Conservation (phyloP, 1,140 invertebrate species). For the Gonatopus flavifemur region DNA sequence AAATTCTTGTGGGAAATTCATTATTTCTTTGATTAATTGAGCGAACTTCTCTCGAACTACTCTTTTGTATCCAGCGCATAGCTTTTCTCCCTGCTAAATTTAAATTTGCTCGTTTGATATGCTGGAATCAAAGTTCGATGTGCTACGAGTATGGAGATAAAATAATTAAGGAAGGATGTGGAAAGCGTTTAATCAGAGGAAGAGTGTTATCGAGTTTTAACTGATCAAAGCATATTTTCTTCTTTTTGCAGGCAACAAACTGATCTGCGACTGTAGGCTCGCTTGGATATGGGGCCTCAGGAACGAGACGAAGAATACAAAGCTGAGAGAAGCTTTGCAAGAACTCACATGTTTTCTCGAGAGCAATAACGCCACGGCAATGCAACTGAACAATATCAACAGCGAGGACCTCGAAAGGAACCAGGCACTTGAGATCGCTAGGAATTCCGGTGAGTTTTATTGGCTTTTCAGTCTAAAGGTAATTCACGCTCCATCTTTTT, state of each 20-base stretch:
- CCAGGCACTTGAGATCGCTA: conserved; percentile 35
- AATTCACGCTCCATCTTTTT: too few species aligned
- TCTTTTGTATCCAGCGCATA: too few species aligned
- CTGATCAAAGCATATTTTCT: conserved; percentile 1
- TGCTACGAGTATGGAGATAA: too few species aligned
- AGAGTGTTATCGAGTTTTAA: neutral
- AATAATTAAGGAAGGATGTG: conserved; percentile 10
- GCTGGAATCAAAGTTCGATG: too few species aligned
- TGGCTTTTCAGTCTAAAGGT: too few species aligned
- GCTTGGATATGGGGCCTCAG: conserved; percentile 73
- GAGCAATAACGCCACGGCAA: conserved; percentile 37
- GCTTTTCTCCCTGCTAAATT: too few species aligned
- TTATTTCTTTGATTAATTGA: neutral
- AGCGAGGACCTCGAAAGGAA: conserved; percentile 39
- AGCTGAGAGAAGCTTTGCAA: conserved; percentile 67
- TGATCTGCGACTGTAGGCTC: conserved; percentile 77
- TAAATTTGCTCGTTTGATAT: too few species aligned
- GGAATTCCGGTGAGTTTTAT: conserved; percentile 39
- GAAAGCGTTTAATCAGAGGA: neutral
- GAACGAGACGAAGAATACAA: conserved; percentile 71
- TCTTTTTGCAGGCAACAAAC: conserved; percentile 70
- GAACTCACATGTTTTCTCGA: conserved; percentile 70
- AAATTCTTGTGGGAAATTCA: neutral
- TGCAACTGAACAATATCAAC: conserved; percentile 36
- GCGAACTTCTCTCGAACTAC: too few species aligned